A percentile compares a stretch with the other conserved stretches of the same genome.
phyloP scores from a whole-genome alignment of 2,888 invertebrate species.

The Tenthredo distinguenda region DNA sequence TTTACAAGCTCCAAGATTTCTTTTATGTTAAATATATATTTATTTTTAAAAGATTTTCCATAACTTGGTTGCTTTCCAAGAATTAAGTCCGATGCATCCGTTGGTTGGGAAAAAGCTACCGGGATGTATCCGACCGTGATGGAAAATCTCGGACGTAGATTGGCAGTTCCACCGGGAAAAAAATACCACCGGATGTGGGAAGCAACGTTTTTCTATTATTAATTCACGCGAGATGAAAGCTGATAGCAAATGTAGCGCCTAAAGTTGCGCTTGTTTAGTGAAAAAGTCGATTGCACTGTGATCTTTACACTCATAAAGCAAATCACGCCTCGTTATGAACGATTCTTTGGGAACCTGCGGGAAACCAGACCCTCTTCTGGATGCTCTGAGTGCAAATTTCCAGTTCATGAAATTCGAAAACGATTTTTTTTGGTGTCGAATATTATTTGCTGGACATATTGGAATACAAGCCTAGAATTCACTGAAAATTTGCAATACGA shows the following conservation, averaged over 20 bases:
- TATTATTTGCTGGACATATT: too few relatives aligned
- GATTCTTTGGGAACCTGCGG: constrained; percentile 85
- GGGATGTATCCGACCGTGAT: neutral
- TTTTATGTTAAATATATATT: too few relatives aligned
- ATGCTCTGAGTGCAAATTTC: too few relatives aligned
- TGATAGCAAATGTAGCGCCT: neutral
- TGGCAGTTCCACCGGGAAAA: neutral
- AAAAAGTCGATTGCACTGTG: neutral
- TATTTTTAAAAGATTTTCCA: neutral
- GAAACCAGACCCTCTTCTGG: constrained; percentile 81
- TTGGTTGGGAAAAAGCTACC: neutral
- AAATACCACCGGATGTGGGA: neutral
- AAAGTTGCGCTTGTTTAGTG: neutral
- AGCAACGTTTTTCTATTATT: neutral
- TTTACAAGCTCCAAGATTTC: too few relatives aligned
- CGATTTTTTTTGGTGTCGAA: too few relatives aligned
- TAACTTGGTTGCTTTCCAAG: neutral
- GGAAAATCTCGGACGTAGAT: neutral
- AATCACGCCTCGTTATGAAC: constrained; percentile 85
- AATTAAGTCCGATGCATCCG: neutral
- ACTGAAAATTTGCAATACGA: too few relatives aligned
- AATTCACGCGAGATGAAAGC: neutral
- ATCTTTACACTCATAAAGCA: constrained; percentile 71
- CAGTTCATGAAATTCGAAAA: too few relatives aligned
- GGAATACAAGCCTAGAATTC: too few relatives aligned